phyloP scores from a whole-genome alignment of 30 jellyfish, hydroid and myxozoan genomes.

The Cassiopea xamachana region DNA sequence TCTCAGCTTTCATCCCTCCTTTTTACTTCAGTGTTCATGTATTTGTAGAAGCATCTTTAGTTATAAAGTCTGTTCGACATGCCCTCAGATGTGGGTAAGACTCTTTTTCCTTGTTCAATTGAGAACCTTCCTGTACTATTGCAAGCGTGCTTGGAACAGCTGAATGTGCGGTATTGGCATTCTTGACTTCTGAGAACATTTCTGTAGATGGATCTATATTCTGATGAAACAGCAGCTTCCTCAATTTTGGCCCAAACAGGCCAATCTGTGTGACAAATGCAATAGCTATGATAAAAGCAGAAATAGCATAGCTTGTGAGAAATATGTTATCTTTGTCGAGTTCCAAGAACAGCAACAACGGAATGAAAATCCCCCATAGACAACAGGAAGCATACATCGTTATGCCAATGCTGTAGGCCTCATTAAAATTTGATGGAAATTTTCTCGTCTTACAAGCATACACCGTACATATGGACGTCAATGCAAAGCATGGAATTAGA shows the following conservation, averaged over 20 bases:
- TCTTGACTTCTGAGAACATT: conserved; percentile 22
- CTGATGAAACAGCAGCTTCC: conserved; percentile 42
- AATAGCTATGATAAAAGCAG: conserved; percentile 54
- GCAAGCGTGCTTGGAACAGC: conserved; percentile 1
- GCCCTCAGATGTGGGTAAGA: neutral
- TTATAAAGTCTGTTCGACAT: neutral
- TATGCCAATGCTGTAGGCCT: conserved; percentile 80
- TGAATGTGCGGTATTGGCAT: neutral
- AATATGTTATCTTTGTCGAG: conserved; percentile 52
- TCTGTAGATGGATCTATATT: conserved; percentile 39
- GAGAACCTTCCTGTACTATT: neutral
- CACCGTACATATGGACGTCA: conserved; percentile 73
- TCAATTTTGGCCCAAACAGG: conserved; percentile 82
- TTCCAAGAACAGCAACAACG: conserved; percentile 36
- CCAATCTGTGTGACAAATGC: conserved; percentile 86
- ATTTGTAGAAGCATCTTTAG: conserved; percentile 44
- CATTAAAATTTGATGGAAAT: conserved; percentile 88
- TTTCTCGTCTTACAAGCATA: conserved; percentile 92
- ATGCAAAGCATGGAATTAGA: conserved; percentile 65
- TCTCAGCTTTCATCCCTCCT: no score
- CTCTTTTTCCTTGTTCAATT: neutral
- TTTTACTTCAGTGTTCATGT: neutral
- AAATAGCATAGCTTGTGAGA: conserved; percentile 36
- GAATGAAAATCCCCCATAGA: conserved; percentile 71
- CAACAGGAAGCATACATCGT: conserved; percentile 87